Conservation (phyloP, 2,113 vertebrate genomes). For the Axis porcinus region DNA sequence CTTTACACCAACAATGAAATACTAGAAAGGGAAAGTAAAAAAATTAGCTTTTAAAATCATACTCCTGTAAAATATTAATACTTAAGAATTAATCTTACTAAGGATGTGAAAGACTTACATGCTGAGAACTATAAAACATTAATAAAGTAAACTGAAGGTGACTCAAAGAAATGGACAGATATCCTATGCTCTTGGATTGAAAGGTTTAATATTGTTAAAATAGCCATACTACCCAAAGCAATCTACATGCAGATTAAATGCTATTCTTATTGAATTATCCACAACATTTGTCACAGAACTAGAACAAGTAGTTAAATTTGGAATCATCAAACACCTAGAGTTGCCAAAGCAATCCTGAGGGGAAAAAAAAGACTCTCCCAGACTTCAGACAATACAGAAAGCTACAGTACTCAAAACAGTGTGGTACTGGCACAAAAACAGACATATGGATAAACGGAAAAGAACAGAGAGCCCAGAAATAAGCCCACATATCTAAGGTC, state of each 20-base stretch:
- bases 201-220: neutral
- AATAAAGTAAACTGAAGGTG: neutral
- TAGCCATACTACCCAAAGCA: neutral
- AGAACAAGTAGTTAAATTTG: neutral
- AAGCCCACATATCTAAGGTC: neutral
- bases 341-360: neutral
- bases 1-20: neutral
- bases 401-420: neutral
- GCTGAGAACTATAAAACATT: neutral
- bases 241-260: neutral
- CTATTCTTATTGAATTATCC: neutral
- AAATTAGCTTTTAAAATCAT: neutral
- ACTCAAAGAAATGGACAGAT: neutral
- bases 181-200: neutral
- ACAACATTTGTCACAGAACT: neutral
- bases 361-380: neutral
- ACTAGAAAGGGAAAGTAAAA: neutral
- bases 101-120: neutral
- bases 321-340: neutral
- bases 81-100: neutral
- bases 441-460: neutral
- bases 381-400: neutral
- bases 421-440: neutral
- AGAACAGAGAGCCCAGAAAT: neutral
- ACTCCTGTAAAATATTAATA: neutral